These are phyloP conservation scores for Heliconius himera DNA, from an alignment of 1,140 invertebrate species.

Conservation along the genomic window DNA sequence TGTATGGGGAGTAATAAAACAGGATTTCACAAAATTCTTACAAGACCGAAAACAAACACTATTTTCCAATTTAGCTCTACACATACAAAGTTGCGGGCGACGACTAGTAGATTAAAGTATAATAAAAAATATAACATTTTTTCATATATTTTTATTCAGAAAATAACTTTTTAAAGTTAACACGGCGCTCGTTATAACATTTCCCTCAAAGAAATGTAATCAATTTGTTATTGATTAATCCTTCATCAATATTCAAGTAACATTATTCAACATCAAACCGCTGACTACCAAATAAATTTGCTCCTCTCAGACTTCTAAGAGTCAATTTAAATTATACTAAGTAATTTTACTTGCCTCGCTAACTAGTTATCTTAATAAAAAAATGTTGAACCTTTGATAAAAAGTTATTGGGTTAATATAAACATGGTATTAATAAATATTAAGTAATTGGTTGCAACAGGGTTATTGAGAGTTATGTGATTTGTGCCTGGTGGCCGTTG, in stretches of 20 bases:
- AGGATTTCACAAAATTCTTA: too few relatives aligned
- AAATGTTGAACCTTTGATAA: background rate
- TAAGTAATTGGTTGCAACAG: too few relatives aligned
- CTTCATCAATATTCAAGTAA: conserved; percentile 14
- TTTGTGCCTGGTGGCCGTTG: too few relatives aligned
- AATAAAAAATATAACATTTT: background rate
- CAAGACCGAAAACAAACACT: too few relatives aligned
- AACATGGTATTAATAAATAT: background rate
- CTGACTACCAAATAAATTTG: conserved; percentile 6
- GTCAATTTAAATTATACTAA: conserved; percentile 11
- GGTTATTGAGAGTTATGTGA: too few relatives aligned
- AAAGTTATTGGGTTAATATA: background rate
- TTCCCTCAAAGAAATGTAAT: background rate
- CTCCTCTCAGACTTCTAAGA: background rate
- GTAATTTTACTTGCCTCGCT: background rate
- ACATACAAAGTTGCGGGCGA: too few relatives aligned
- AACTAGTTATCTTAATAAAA: background rate
- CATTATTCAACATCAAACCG: conserved; percentile 13
- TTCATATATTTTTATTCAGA: background rate
- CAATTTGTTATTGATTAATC: conserved; percentile 11
- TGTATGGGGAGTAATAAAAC: too few relatives aligned
- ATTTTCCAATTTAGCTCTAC: too few relatives aligned
- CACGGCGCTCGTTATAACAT: background rate
- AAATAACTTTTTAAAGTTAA: background rate
- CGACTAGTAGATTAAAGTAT: too few relatives aligned